A percentile compares a stretch with the other conserved stretches of the same genome.
phyloP scores from a whole-genome alignment of 1,140 invertebrate species.

The Achatina immaculata region DNA sequence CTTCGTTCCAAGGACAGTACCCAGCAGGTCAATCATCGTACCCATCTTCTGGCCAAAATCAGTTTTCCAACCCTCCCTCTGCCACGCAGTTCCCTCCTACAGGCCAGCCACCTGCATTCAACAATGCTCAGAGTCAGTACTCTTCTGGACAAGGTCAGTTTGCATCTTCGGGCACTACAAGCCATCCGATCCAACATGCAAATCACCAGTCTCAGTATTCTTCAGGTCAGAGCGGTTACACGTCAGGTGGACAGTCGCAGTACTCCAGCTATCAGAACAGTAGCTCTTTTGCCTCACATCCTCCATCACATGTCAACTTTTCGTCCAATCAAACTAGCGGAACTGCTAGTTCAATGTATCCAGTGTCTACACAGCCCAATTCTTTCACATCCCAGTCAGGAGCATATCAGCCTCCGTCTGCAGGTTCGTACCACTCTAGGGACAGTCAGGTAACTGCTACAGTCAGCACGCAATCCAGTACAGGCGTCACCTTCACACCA shows the following conservation, averaged over 20 bases:
- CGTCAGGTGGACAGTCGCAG: conserved; percentile 39
- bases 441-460: conserved; percentile 44
- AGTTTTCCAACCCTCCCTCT: conserved; percentile 19
- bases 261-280: conserved; percentile 43
- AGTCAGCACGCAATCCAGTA: conserved; percentile 27
- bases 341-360: conserved; percentile 43
- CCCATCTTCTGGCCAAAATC: conserved; percentile 31
- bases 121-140: conserved; percentile 57
- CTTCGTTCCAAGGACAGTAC: conserved; percentile 37
- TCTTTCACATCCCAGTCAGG: conserved; percentile 45
- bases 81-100: conserved; percentile 22
- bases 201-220: conserved; percentile 35
- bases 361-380: conserved; percentile 45
- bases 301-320: conserved; percentile 37
- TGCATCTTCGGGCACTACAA: conserved; percentile 29
- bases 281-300: conserved; percentile 42
- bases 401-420: conserved; percentile 42
- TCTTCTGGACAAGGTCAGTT: conserved; percentile 49
- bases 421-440: conserved; percentile 48
- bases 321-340: conserved; percentile 25
- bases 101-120: conserved; percentile 46
- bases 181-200: conserved; percentile 1
- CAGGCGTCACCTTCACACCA: conserved; percentile 7
- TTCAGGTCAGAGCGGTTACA: conserved; percentile 49
- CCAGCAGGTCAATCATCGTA: conserved; percentile 35